Base-by-base conservation (phyloP, 2,888 invertebrate genomes). In the Clitarchus hookeri region DNA sequence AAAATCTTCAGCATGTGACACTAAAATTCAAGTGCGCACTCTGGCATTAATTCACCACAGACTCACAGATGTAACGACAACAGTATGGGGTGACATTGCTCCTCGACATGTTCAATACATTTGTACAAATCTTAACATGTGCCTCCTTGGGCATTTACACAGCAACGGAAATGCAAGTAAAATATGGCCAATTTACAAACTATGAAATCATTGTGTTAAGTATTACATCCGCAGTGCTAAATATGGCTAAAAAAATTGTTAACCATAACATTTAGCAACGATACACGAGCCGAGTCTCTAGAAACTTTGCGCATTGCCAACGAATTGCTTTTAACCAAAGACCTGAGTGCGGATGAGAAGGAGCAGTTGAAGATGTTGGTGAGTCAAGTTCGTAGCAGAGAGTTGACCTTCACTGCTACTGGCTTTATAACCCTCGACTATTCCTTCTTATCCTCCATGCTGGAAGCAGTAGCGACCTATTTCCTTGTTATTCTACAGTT, bases 361-460 rank as follows among this genome's bases (percentile, higher is more conserved):
- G 65, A 65, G 65, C 65, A 65, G n/a, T 23, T 65, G n/a, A 65
- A 23, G n/a, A 65, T 65, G 65, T 65, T 65, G 65, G 65, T 65
- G 65, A 65, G 65, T 65, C 65, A 65, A 65, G 65, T 65, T n/a
- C 65, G 65, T 19, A 65, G 65, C 65, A 65, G 12, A 19, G 65
- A 65, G n/a, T 6, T 65, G 65, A 65, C n/a, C 65, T 65, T 65
- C 65, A 23, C 65, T 23, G 65, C 65, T 65, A 65, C 65, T 65
- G 65, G 65, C 65, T n/a, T 65, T 19, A n/a, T 65, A n/a, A 65
- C 65, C 0, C 65, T 65, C 23, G 65, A 65, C 65, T 65, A 65
- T 8, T 65, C 16, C 65, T 65, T 65, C 65, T 65, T 65, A 65
- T 65, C 65, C n/a, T 65, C 65, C n/a, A 23, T 65, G 65, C 16